Percentiles rank a stretch among this genome's conserved stretches.
phyloP scores from a whole-genome alignment of 2,797 vertebrate species.

The Octomys mimax region DNA sequence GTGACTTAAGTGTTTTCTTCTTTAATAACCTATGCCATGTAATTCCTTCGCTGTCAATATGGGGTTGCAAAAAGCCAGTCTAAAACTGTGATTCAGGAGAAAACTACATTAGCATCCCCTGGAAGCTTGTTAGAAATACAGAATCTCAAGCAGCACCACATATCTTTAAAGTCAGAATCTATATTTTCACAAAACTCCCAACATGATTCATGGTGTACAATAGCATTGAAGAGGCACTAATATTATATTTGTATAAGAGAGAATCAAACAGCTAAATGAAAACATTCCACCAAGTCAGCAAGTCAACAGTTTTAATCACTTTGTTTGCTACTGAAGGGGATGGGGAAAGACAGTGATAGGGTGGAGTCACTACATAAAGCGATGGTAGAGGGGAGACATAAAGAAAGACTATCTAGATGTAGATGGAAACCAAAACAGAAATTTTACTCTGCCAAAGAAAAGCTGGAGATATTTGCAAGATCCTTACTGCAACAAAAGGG shows the following conservation, averaged over 20 bases:
- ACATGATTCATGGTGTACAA: not conserved
- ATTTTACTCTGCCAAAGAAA: not conserved
- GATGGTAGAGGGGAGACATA: not conserved
- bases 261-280: not conserved
- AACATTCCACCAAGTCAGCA: not conserved
- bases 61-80: not conserved
- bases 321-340: not conserved
- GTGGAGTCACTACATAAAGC: not conserved
- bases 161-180: not conserved
- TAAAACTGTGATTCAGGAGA: not conserved
- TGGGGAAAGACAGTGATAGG: not conserved
- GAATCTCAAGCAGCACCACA: not conserved
- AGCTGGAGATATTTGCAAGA: not conserved
- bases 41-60: conserved; percentile 23
- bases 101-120: not conserved
- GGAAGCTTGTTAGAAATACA: conserved; percentile 5
- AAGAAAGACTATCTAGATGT: conserved; percentile 6
- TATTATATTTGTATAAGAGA: not conserved
- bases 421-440: not conserved
- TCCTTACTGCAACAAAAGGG: not conserved
- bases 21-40: not conserved
- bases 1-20: not conserved
- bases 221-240: not conserved
- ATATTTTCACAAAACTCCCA: conserved; percentile 12
- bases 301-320: not conserved